These are phyloP conservation scores for Cyclophora punctaria DNA, from an alignment of 2,888 invertebrate genomes.

Conservation along the genomic window DNA sequence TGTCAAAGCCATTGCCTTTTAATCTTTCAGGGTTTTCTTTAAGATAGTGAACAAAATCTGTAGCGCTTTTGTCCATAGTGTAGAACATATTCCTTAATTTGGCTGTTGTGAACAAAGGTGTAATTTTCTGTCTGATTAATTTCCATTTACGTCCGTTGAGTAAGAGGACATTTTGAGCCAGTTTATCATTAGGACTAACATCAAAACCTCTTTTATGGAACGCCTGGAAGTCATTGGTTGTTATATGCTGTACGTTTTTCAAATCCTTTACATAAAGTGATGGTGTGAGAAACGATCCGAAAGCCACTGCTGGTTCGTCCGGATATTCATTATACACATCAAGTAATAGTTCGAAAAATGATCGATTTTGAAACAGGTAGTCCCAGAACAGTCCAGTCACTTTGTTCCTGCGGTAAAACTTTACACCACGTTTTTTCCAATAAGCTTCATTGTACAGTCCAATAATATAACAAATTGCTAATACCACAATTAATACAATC, in stretches of 20 bases:
- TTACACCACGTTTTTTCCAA: conserved; percentile 44
- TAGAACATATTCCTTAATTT: conserved; percentile 57
- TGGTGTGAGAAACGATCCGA: conserved; percentile 27
- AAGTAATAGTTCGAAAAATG: conserved; percentile 35
- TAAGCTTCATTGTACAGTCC: conserved; percentile 39
- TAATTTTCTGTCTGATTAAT: conserved; percentile 42
- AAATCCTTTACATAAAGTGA: conserved; percentile 33
- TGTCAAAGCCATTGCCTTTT: conserved; percentile 25
- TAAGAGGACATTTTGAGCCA: conserved; percentile 39
- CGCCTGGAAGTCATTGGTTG: conserved; percentile 34
- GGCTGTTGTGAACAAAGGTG: conserved; percentile 43
- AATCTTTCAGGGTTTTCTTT: conserved; percentile 29
- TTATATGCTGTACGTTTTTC: conserved; percentile 32
- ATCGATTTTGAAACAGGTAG: conserved; percentile 22
- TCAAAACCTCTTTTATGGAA: conserved; percentile 38
- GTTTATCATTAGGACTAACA: conserved; percentile 27
- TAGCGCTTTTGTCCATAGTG: conserved; percentile 44
- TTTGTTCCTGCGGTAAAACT: conserved; percentile 31
- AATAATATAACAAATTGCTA: conserved; percentile 15
- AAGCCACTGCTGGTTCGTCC: conserved; percentile 36
- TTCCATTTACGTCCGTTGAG: conserved; percentile 46
- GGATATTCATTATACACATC: conserved; percentile 37
- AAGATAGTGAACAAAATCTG: conserved; percentile 38
- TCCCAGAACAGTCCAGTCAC: conserved; percentile 37
- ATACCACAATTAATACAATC: too few species aligned